phyloP scores from a whole-genome alignment of 1,140 invertebrate species.

The Drosophila nigrodunni region DNA sequence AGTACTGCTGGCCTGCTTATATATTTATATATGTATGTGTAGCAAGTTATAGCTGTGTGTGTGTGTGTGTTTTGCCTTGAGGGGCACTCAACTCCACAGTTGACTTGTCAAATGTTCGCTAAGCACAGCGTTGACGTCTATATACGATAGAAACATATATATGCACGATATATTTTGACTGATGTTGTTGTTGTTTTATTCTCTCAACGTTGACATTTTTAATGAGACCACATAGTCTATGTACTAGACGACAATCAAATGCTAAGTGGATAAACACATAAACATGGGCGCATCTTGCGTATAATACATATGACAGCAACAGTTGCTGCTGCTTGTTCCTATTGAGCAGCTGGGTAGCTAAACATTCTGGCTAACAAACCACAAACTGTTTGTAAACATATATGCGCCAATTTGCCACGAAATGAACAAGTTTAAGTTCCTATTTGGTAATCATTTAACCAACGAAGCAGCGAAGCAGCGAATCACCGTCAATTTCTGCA shows the following conservation, averaged over 20 bases:
- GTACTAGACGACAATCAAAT: conserved; percentile 49
- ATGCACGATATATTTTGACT: background rate
- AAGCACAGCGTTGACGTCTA: conserved; percentile 26
- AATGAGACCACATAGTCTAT: conserved; percentile 43
- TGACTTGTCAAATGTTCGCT: conserved; percentile 76
- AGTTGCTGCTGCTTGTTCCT: conserved; percentile 5
- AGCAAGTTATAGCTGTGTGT: background rate
- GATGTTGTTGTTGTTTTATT: conserved; percentile 7
- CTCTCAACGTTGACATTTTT: conserved; percentile 57
- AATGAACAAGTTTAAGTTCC: conserved; percentile 69
- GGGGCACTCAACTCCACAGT: conserved; percentile 61
- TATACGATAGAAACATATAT: background rate
- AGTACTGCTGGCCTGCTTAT: conserved; percentile 49
- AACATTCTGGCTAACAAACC: conserved; percentile 33
- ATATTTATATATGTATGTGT: conserved; percentile 9
- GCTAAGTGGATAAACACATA: conserved; percentile 46
- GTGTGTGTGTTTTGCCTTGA: conserved; percentile 61
- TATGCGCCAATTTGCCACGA: conserved; percentile 47
- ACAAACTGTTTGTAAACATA: conserved; percentile 27
- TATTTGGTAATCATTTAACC: conserved; percentile 24
- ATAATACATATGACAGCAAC: too few relatives aligned
- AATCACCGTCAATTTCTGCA: conserved; percentile 3
- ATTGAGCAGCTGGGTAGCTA: background rate
- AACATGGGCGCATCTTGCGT: conserved; percentile 57
- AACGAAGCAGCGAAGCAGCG: conserved; percentile 8